A percentile compares a stretch with the other conserved stretches of the same genome.
phyloP scores from a whole-genome alignment of 2,113 vertebrate genomes.

The Collichthys lucidus region DNA sequence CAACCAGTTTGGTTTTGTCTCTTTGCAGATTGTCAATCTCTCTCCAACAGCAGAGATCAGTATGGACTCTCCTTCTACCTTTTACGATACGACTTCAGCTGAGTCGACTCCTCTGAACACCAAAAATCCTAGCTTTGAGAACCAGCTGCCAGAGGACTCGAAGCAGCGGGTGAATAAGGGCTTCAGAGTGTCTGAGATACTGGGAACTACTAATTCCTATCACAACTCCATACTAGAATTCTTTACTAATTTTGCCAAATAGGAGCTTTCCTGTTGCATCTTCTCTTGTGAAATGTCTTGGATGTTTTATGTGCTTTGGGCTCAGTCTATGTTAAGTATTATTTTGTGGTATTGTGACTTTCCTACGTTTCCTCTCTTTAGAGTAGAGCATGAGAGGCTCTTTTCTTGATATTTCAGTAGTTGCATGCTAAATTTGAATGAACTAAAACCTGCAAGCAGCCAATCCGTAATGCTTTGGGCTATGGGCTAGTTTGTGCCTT shows the following conservation, averaged over 20 bases:
- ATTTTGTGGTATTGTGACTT: conserved; percentile 30
- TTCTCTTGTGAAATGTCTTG: conserved; percentile 31
- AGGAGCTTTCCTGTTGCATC: conserved; percentile 48
- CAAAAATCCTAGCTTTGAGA: conserved; percentile 87
- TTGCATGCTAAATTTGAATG: conserved; percentile 68
- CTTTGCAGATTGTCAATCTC: conserved; percentile 89
- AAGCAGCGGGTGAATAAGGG: conserved; percentile 93
- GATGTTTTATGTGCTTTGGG: conserved; percentile 60
- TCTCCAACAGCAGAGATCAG: conserved; percentile 90
- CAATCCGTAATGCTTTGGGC: conserved; percentile 50
- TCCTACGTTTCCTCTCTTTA: conserved; percentile 56
- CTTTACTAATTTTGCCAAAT: conserved; percentile 82
- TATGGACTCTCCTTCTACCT: conserved; percentile 85
- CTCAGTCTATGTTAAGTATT: conserved; percentile 45
- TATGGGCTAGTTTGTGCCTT: conserved; percentile 41
- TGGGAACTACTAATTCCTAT: conserved; percentile 77
- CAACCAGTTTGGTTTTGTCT: conserved; percentile 50
- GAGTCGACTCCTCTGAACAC: conserved; percentile 86
- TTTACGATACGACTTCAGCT: conserved; percentile 84
- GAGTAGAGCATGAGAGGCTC: conserved; percentile 47
- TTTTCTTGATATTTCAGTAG: conserved; percentile 45
- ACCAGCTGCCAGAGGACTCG: conserved; percentile 88
- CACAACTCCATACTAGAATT: conserved; percentile 80
- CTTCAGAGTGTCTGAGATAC: conserved; percentile 88
- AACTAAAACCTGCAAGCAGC: conserved; percentile 55